phyloP scores from a whole-genome alignment of 2,888 invertebrate species.

The Drosophila formosana region DNA sequence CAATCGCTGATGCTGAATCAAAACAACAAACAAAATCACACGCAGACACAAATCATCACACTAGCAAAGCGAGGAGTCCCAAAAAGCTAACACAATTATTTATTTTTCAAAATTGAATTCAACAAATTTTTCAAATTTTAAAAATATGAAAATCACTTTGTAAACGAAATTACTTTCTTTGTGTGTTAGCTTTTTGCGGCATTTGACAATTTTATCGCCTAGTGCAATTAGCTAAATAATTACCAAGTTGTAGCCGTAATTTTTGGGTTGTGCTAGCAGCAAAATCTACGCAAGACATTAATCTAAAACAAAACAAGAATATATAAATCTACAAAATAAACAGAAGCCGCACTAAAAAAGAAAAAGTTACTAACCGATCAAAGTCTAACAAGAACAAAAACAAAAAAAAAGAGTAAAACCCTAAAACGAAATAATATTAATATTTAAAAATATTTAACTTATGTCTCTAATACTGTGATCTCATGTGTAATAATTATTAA shows the following conservation, averaged over 20 bases:
- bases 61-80: conserved; percentile 10
- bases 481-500: conserved; percentile 85
- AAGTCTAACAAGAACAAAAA: conserved; percentile 55
- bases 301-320: conserved; percentile 45
- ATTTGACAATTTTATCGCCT: conserved; percentile 8
- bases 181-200: neutral
- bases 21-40: conserved; percentile 19
- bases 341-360: conserved; percentile 49
- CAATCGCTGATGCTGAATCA: conserved; percentile 78
- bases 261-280: conserved; percentile 66
- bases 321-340: conserved; percentile 34
- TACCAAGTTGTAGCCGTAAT: conserved; percentile 61
- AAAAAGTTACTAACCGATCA: conserved; percentile 69
- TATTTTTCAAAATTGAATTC: too few species aligned
- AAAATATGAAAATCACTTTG: too few species aligned
- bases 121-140: too few species aligned
- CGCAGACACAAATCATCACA: conserved; percentile 9
- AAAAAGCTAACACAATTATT: neutral
- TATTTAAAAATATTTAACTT: conserved; percentile 77
- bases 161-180: neutral
- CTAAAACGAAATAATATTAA: conserved; percentile 49
- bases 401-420: conserved; percentile 30
- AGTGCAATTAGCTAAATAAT: conserved; percentile 54
- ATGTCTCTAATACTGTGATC: conserved; percentile 86
- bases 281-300: conserved; percentile 69